phyloP scores from a whole-genome alignment of 2,113 vertebrate genomes.

The Boulengeromyrus knoepffleri region DNA sequence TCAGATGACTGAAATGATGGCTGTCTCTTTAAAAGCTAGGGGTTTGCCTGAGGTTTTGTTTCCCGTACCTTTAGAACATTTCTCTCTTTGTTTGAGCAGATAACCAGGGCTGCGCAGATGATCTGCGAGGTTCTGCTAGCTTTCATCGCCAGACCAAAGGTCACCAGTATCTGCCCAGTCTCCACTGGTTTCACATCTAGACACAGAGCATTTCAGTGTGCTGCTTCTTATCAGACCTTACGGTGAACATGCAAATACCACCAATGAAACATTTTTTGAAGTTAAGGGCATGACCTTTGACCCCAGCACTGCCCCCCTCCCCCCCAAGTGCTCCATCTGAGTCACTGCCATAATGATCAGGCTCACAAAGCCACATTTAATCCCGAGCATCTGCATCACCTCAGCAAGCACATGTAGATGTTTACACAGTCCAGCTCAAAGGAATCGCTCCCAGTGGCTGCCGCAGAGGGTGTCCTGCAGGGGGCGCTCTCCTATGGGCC shows the following conservation, averaged over 20 bases:
- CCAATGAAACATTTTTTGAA: not conserved
- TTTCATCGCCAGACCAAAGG: not conserved
- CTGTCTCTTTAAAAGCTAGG: not conserved
- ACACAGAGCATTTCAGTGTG: not conserved
- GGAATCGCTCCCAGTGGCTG: not conserved
- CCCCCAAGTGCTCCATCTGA: not conserved
- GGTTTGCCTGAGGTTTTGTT: not conserved
- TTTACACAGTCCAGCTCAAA: not conserved
- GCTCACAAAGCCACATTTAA: not conserved
- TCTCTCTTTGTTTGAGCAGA: not conserved
- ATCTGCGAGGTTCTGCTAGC: not conserved
- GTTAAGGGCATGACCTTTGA: not conserved
- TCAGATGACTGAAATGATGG: not conserved
- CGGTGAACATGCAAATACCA: not conserved
- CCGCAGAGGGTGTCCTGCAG: not conserved
- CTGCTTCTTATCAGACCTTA: not conserved
- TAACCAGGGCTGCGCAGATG: not conserved
- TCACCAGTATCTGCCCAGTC: not conserved
- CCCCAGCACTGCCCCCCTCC: not conserved
- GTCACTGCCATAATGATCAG: not conserved
- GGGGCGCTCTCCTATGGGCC: not conserved
- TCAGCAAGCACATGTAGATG: not conserved
- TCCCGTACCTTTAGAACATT: not conserved
- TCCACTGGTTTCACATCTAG: not conserved
- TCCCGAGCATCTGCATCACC: not conserved